Evolutionary conservation across 2,797 vertebrate species (phyloP).

Genomic region (Coluber constrictor): DNA sequence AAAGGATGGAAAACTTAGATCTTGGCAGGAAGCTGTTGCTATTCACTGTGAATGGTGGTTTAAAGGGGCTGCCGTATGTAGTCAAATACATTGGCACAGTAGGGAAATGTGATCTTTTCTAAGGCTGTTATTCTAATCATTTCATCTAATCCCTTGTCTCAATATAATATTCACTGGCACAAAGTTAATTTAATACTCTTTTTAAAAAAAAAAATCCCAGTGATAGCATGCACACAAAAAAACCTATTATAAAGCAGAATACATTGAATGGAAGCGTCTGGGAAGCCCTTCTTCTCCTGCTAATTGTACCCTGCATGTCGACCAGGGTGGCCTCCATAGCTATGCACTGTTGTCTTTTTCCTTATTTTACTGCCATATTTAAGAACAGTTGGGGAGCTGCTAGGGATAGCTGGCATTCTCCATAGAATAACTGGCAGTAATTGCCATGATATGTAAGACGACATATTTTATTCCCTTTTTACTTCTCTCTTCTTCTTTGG

Average conservation of each 20-base stretch:
- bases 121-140: slow-evolving; percentile 67
- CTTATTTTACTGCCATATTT: slow-evolving; percentile 49
- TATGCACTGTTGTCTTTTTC: slow-evolving; percentile 36
- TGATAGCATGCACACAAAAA: slow-evolving; percentile 57
- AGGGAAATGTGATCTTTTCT: slow-evolving; percentile 67
- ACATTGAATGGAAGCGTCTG: slow-evolving; percentile 46
- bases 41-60: slow-evolving; percentile 59
- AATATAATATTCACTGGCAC: slow-evolving; percentile 65
- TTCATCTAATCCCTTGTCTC: slow-evolving; percentile 67
- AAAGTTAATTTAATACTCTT: slow-evolving; percentile 64
- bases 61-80: slow-evolving; percentile 46
- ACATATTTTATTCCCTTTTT: neutral
- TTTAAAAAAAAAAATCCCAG: slow-evolving; percentile 46
- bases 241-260: slow-evolving; percentile 59
- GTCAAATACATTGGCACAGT: slow-evolving; percentile 53
- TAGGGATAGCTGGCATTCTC: slow-evolving; percentile 29
- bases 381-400: slow-evolving; percentile 50
- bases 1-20: slow-evolving; percentile 61
- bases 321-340: slow-evolving; percentile 43
- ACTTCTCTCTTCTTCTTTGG: slow-evolving; percentile 6
- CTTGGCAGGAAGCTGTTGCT: slow-evolving; percentile 65
- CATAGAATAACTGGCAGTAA: slow-evolving; percentile 13
- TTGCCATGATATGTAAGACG: slow-evolving; percentile 24
- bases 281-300: slow-evolving; percentile 56
- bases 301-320: slow-evolving; percentile 56